Evolutionary conservation across 2,888 invertebrate species (phyloP), one percentile per base, ranked within the genome.

Genomic region (Xestoiulus laeticollis): DNA sequence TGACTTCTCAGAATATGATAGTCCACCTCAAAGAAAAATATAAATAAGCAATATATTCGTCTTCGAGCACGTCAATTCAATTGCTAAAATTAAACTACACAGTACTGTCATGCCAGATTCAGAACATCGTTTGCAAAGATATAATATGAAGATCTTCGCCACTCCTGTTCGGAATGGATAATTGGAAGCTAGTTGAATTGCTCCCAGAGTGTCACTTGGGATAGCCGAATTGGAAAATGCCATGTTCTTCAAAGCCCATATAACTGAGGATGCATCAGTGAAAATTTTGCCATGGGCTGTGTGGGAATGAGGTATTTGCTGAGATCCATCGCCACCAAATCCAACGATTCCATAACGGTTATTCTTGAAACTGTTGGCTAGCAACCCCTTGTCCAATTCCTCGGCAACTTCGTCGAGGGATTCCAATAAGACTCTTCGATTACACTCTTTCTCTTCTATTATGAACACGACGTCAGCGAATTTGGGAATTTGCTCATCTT

Each of bases 401-500:
- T 90, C 90, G 19, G 89, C 87, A 10, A 91, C 86, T 59, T 59
- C 87, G 26, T 90, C 88, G 43, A 90, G 88, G 14, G 90, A 89
- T 53, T 91, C 90, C 83, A 91, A 32, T 68, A 87, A 26, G n/a
- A 85, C 68, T 59, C 38, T 30, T 53, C 87, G 85, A 89, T 92
- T 92, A 90, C 93, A 93, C 10, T 90, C 88, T 14, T 91, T 90
- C 89, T 94, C 94, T 90, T 98, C 97, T 14, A 97, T 94, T 0
- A 96, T 93, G 88, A 98, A 93, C 0, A 98, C 93, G 88, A 98
- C 93, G 91, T 98, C 98, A 1, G 96, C 97, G 89, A 96, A 94
- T 89, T 95, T 95, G 89, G 93, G 94, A 0, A 96, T 96, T 38
- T 94, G 91, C 90, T 95, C 95, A 0, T 95, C 93, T 87, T 94